Evolutionary conservation across 2,113 vertebrate species (phyloP).

Genomic region (Sorex araneus): DNA sequence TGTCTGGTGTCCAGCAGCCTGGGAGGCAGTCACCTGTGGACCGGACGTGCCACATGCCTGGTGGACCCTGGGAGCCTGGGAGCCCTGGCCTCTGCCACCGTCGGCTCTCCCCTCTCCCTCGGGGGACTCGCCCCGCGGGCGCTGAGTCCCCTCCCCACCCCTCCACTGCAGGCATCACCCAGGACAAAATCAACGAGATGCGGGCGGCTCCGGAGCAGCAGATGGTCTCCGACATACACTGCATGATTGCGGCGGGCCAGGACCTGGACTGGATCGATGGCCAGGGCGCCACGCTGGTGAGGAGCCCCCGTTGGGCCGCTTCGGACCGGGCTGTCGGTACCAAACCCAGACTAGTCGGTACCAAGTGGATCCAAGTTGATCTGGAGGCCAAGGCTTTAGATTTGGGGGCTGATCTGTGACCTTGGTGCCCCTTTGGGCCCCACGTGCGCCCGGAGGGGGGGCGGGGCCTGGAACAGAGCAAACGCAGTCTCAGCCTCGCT

Average conservation of each 20-base stretch:
- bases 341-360: neutral
- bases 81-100: neutral
- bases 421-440: neutral
- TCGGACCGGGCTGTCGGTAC: neutral
- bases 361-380: neutral
- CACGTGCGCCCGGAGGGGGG: neutral
- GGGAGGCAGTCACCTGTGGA: neutral
- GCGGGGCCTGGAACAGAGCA: neutral
- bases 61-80: neutral
- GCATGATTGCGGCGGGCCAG: slow-evolving; percentile 91
- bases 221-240: slow-evolving; percentile 96
- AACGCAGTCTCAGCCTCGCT: neutral
- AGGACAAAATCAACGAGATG: slow-evolving; percentile 98
- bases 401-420: neutral
- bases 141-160: neutral
- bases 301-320: slow-evolving; percentile 67
- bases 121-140: neutral
- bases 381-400: neutral
- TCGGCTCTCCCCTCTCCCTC: too few relatives aligned
- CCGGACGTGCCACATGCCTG: neutral
- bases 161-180: slow-evolving; percentile 92
- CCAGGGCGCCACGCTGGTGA: slow-evolving; percentile 97
- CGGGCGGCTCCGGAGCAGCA: slow-evolving; percentile 94
- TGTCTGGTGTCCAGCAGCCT: neutral
- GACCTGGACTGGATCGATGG: slow-evolving; percentile 95